Evolutionary conservation across 1,140 invertebrate genomes (phyloP), one percentile per base, ranked within the genome.

Genomic region (Zaprionus nigranus): DNA sequence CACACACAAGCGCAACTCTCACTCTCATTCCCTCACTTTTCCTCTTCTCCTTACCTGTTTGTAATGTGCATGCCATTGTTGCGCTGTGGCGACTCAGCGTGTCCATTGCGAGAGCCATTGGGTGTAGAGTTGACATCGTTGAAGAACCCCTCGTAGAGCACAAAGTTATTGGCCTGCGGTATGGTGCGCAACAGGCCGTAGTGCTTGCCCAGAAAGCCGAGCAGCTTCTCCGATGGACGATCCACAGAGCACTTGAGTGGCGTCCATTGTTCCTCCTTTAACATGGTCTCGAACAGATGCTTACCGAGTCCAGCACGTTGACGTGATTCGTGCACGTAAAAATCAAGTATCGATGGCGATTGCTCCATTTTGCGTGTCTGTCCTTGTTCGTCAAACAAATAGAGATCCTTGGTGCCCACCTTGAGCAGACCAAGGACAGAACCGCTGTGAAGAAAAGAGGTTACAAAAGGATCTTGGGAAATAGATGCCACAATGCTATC

Each of bases 101-200:
- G 80, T 46, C 82, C 82, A 62, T 91, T 91, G 43, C 68, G 24
- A 11, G 70, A 46, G 15, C 60, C 79, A 63, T 73, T 91, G 30
- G 64, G 28, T 36, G 94, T 93, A 22, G 36, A 26, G 6, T 36
- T 22, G 6, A 36, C 34, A 17, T 81, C 82, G 57, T 94, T 93
- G 79, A 98, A 98, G 93, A 98, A 98, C 75, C 96, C 96, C 77
- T 96, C 95, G 92, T 96, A 98, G 26, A 98, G 95, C 3, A 98
- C 97, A 94, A 97, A 98, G 92, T 98, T 98, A 91, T 98, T 98
- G 64, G 96, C 95, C 92, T 98, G 97, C 11, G 95, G 95, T 80
- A 98, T 95, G 20, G 95, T 94, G 57, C 94, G 94, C 28, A 93
- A 93, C 6, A 98, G 93, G 3, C 90, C 94, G 87, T 98, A 99